Conservation (phyloP, 1,140 invertebrate genomes). For the Octopus sinensis region DNA sequence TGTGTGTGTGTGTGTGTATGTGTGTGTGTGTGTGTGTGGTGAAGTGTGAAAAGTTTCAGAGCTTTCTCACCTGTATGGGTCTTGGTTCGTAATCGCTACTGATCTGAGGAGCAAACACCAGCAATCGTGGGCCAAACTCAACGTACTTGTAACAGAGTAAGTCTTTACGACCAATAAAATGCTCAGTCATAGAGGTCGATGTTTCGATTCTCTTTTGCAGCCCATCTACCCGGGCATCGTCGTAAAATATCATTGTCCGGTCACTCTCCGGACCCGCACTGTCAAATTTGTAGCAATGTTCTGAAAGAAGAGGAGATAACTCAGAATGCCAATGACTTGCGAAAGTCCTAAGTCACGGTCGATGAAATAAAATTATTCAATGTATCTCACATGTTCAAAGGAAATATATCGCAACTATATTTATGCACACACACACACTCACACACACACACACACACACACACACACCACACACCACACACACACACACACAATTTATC, state of each 20-base stretch:
- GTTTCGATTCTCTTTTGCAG: conserved; percentile 65
- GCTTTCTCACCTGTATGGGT: too few species aligned
- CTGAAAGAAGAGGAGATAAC: conserved; percentile 53
- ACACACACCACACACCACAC: too few species aligned
- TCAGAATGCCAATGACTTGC: neutral
- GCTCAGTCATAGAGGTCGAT: conserved; percentile 64
- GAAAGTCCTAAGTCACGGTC: neutral
- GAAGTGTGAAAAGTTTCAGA: too few species aligned
- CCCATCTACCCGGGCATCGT: conserved; percentile 68
- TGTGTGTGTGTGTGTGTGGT: too few species aligned
- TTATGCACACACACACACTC: too few species aligned
- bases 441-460: too few species aligned
- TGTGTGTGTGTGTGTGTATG: too few species aligned
- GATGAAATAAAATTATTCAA: too few species aligned
- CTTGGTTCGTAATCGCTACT: neutral
- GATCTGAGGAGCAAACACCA: conserved; percentile 55
- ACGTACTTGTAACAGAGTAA: conserved; percentile 61
- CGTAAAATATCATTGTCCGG: conserved; percentile 70
- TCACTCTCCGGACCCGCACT: conserved; percentile 62
- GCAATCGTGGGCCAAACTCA: conserved; percentile 52
- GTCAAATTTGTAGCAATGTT: conserved; percentile 64
- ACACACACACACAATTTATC: too few species aligned
- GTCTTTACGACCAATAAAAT: conserved; percentile 67
- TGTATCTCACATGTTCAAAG: too few species aligned
- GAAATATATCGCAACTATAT: too few species aligned